Conservation (phyloP, 2,888 invertebrate species). For the Merodon equestris region DNA sequence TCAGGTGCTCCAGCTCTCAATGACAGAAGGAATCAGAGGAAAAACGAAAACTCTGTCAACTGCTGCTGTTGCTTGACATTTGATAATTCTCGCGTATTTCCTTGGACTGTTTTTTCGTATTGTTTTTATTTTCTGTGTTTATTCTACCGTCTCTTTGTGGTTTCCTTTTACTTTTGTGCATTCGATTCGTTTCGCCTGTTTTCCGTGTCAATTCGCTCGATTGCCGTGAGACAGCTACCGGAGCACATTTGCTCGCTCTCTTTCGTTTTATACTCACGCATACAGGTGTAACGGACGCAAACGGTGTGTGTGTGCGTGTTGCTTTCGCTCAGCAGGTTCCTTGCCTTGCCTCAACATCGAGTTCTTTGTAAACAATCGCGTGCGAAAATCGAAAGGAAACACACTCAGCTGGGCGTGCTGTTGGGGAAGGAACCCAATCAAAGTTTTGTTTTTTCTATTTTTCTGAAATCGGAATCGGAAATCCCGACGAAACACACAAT, state of each 20-base stretch:
- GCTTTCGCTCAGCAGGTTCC: conserved; percentile 41
- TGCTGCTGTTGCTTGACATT: conserved; percentile 48
- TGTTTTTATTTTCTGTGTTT: not conserved
- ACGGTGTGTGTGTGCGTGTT: not conserved
- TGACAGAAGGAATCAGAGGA: conserved; percentile 27
- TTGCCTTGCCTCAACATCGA: not conserved
- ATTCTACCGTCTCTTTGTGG: no score
- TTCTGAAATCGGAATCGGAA: no score
- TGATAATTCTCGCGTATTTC: conserved; percentile 52
- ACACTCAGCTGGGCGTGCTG: conserved; percentile 1
- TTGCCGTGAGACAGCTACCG: no score
- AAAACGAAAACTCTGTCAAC: conserved; percentile 29
- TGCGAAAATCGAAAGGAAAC: conserved; percentile 50
- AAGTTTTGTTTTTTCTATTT: no score
- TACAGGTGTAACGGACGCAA: conserved; percentile 11
- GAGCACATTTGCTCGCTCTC: no score
- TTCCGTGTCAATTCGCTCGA: no score
- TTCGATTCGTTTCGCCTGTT: no score
- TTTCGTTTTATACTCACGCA: not conserved
- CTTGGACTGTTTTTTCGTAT: conserved; percentile 1
- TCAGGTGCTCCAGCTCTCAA: not conserved
- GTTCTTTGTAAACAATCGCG: conserved; percentile 61
- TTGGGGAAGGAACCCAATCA: no score
- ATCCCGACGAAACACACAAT: no score
- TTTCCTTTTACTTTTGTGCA: no score